phyloP scores from a whole-genome alignment of 2,888 invertebrate genomes.

The Acanthosepion esculentum region DNA sequence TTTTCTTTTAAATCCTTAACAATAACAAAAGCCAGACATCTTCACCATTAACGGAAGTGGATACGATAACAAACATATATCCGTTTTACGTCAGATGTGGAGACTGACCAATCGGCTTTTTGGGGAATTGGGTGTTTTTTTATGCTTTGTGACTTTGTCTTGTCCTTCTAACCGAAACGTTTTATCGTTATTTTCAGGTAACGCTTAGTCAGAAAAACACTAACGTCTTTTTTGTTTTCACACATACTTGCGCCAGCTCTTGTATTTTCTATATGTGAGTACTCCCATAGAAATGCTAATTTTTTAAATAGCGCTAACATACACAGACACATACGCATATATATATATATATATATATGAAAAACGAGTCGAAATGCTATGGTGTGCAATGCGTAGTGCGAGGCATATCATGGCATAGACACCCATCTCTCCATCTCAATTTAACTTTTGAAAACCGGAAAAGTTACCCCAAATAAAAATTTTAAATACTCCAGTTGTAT shows the following conservation, averaged over 20 bases:
- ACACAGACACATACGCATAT: too few relatives aligned
- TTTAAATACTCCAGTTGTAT: too few relatives aligned
- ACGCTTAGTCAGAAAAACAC: background rate
- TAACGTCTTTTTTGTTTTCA: background rate
- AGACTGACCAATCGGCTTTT: background rate
- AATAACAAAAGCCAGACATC: background rate
- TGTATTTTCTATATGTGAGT: too few relatives aligned
- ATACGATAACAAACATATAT: background rate
- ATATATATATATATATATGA: too few relatives aligned
- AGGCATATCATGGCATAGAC: too few relatives aligned
- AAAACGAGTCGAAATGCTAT: too few relatives aligned
- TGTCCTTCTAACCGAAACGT: background rate
- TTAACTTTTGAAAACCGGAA: too few relatives aligned
- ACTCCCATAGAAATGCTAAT: too few relatives aligned
- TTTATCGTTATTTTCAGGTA: background rate
- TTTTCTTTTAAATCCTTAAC: background rate
- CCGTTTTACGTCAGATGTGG: background rate
- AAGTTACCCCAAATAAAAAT: too few relatives aligned
- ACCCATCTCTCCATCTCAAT: too few relatives aligned
- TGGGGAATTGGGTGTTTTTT: background rate
- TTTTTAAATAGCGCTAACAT: too few relatives aligned
- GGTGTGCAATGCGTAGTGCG: too few relatives aligned
- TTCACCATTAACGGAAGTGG: background rate
- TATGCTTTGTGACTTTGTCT: background rate
- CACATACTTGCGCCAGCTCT: background rate